These are phyloP conservation scores for Leuciscus idus DNA, from an alignment of 2,113 vertebrate species.

Conservation along the genomic window DNA sequence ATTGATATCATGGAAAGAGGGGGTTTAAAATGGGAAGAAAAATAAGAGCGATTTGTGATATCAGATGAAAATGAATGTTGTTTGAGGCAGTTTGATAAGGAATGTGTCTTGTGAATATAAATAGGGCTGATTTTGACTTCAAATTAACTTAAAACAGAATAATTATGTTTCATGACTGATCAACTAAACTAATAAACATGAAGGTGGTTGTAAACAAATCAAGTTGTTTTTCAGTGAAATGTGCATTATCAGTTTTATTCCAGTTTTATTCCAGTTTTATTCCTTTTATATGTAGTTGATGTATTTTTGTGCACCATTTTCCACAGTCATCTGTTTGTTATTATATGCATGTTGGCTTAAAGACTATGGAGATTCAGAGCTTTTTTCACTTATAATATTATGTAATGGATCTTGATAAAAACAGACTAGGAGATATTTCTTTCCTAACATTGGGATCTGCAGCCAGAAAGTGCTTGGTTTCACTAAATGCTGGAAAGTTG, in stretches of 20 bases:
- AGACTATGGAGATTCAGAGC: background rate
- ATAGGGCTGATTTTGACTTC: background rate
- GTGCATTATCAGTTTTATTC: background rate
- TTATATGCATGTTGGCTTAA: background rate
- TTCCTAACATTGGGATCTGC: background rate
- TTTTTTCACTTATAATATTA: too few relatives aligned
- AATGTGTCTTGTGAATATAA: slow-evolving; percentile 13
- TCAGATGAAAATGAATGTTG: background rate
- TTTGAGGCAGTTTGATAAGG: background rate
- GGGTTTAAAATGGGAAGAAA: background rate
- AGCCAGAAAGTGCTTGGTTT: background rate
- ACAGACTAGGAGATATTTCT: background rate
- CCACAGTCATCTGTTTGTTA: background rate
- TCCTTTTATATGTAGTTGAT: background rate
- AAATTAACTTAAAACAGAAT: background rate
- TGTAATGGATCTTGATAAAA: background rate
- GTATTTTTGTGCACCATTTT: background rate
- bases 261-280: too few relatives aligned
- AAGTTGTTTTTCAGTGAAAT: background rate
- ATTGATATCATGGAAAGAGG: background rate
- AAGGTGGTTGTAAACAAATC: background rate
- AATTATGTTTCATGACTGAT: background rate
- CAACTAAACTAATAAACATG: background rate
- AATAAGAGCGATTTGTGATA: slow-evolving; percentile 3
- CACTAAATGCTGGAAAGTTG: background rate